Base-by-base conservation (phyloP, 2,888 invertebrate genomes). In the Biston stratarius region DNA sequence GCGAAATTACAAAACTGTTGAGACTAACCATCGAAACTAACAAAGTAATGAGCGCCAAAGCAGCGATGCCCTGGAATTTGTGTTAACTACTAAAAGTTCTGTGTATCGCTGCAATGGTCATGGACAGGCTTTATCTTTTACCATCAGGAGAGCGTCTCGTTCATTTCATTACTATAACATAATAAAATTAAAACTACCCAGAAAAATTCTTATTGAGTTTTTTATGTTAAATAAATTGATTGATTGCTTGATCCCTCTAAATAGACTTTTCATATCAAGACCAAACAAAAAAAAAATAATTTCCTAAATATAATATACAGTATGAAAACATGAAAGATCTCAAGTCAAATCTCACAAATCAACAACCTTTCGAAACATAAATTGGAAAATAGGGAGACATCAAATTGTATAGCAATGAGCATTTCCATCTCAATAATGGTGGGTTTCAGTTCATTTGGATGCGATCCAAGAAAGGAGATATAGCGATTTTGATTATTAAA, bases 351-450 rank as follows among this genome's bases (percentile, higher is more conserved):
- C 64, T 61, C 55, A 62, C 65, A 71, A 67, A 68, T 68, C 70
- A 68, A 71, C 67, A 65, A 67, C 51, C 24, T 64, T 24, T 52
- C 36, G 51, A 40, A 38, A 57, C 60, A 63, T 36, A 66, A 56
- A 62, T 65, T 63, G 62, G 64, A 38, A 60, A 61, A 77, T 77
- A 70, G 70, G 72, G 67, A 76, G 70, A 74, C 73, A 71, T 73
- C 72, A 73, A 74, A 75, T 76, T 73, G 77, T 76, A 81, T 81
- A 83, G 80, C 81, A 80, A 77, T 79, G 82, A 80, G 79, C 82
- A 82, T 86, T 87, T 88, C 76, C 76, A 76, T 75, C 73, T 88
- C 83, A 86, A 89, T 89, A 89, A 89, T 87, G 85, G 87, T 84
- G 65, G 74, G 80, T 84, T 86, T 84, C 83, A 85, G 84, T 86